A percentile compares a stretch with the other conserved stretches of the same genome.
Evolutionary conservation across 2,797 vertebrate genomes (phyloP).

Genomic region (Intellagama lesueurii): DNA sequence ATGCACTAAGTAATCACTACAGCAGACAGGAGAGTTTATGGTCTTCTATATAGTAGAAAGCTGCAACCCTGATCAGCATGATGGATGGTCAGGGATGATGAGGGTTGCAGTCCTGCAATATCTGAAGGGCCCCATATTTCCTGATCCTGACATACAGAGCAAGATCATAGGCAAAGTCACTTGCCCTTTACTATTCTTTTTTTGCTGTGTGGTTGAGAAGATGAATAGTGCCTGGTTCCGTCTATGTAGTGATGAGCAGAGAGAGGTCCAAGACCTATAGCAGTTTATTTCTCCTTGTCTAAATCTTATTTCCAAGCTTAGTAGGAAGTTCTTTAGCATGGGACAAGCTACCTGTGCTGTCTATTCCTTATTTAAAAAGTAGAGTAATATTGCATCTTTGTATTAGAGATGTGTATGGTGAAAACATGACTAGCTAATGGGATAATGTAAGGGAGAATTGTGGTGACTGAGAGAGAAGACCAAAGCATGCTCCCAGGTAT

Average conservation of each 20-base stretch:
- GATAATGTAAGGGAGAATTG: constrained; percentile 3
- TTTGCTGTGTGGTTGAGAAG: neutral
- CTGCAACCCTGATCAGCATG: neutral
- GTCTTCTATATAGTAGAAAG: too few species aligned
- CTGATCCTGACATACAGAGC: neutral
- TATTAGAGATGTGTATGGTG: neutral
- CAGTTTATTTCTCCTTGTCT: neutral
- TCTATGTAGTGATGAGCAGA: neutral
- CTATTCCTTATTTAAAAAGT: neutral
- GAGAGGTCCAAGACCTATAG: neutral
- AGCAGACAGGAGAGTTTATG: neutral
- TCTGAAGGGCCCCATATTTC: neutral
- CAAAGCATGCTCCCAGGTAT: constrained; percentile 2
- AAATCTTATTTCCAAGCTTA: neutral
- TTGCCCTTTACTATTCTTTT: neutral
- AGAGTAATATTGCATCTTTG: neutral
- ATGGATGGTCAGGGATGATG: neutral
- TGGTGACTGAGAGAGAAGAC: neutral
- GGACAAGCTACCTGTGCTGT: neutral
- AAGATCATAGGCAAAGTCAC: neutral
- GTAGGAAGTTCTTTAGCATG: neutral
- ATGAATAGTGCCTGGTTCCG: neutral
- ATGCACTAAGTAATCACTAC: neutral
- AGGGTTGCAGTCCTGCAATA: neutral
- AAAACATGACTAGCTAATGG: neutral